Conservation (phyloP, 2,888 invertebrate genomes). For the Beris morrisii region DNA sequence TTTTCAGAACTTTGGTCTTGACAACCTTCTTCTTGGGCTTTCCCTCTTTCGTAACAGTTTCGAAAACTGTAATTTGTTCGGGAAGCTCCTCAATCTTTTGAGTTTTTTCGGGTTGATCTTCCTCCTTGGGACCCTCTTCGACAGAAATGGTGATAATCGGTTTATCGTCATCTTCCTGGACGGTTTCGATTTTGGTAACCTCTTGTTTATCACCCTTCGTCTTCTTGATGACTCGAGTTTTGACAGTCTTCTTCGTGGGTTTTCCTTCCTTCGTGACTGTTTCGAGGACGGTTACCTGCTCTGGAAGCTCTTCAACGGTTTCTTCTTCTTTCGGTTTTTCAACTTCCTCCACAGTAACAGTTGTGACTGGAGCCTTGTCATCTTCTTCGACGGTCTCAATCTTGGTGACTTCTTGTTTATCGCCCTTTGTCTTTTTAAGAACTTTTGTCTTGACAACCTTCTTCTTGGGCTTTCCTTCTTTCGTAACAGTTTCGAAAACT, state of each 20-base stretch:
- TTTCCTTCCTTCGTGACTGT: conserved; percentile 38
- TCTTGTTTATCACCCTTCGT: conserved; percentile 51
- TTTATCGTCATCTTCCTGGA: conserved; percentile 51
- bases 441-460: conserved; percentile 48
- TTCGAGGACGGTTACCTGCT: conserved; percentile 48
- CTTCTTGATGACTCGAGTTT: conserved; percentile 48
- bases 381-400: conserved; percentile 50
- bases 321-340: conserved; percentile 44
- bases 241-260: conserved; percentile 41
- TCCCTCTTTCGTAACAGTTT: conserved; percentile 47
- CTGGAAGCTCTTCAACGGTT: conserved; percentile 49
- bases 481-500: conserved; percentile 51
- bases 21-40: conserved; percentile 48
- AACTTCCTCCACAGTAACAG: conserved; percentile 40
- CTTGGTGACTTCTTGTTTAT: conserved; percentile 47
- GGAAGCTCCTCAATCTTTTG: conserved; percentile 41
- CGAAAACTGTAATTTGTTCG: conserved; percentile 50
- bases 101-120: neutral
- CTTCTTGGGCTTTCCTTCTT: conserved; percentile 44
- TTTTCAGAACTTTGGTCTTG: conserved; percentile 50
- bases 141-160: conserved; percentile 49
- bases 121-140: conserved; percentile 35
- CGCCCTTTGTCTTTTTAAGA: conserved; percentile 49
- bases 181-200: conserved; percentile 52
- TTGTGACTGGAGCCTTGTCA: conserved; percentile 46